Base-by-base conservation (phyloP, 2,113 vertebrate genomes). In the Stictonetta naevosa region DNA sequence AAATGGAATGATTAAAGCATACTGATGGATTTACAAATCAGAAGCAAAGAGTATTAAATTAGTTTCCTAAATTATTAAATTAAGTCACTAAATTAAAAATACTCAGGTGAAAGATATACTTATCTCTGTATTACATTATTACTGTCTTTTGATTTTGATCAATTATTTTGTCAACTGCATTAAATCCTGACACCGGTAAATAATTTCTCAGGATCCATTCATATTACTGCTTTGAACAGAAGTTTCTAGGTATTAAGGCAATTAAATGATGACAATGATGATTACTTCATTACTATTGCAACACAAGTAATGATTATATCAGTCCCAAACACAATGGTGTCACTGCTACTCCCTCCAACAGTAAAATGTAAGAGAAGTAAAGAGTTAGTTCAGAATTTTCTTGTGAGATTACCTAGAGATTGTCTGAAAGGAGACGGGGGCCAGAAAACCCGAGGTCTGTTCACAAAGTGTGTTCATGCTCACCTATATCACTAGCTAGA, bases 41-140 rank as follows among this genome's bases (percentile, higher is more conserved):
- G 55, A 75, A 92, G 11, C 46, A 93, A 78, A 60, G 26, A 81
- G 63, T 63, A 93, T 88, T 72, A 71, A 80, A 93, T 90, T 59
- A 86, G 13, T 40, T 76, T 53, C 63, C 44, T 79, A 75, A 83
- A 88, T 74, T 80, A 93, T 74, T 93, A 95, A 69, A 77, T 88
- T 66, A 88, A 83, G 8, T 10, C 21, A 56, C 34, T 78, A 60
- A 86, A 94, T 95, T 78, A 90, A 90, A 87, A 90, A 90, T 74
- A 62, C 33, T 63, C 50, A 31, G 8, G 60, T 95, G 58, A 93
- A 73, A 77, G 28, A 44, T 68, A 88, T 50, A 26, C 60, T 86
- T 86, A 78, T 75, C 25, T 86, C 33, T 83, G 23, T 44, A 81
- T 88, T 92, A 63, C 29, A 12, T 78, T 92, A 74, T 62, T 78